A percentile compares a stretch with the other conserved stretches of the same genome.
These are phyloP conservation scores for Galemys pyrenaicus DNA, from an alignment of 2,113 vertebrate genomes.

Conservation along the genomic window DNA sequence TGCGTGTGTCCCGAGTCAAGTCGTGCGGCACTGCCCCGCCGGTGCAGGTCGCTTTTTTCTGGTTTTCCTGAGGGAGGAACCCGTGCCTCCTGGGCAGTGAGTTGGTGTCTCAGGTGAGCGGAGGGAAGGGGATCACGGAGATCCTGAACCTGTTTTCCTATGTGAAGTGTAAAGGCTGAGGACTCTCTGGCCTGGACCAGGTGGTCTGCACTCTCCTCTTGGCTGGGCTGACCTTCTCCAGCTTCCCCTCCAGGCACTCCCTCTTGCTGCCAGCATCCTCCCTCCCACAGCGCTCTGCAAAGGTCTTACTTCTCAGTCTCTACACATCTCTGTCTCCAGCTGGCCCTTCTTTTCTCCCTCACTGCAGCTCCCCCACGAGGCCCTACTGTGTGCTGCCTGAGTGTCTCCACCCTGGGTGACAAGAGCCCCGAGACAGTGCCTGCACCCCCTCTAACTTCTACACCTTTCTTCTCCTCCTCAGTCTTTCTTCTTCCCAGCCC, in stretches of 20 bases:
- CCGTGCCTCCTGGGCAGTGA: neutral
- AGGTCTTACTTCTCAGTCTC: neutral
- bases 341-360: neutral
- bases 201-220: neutral
- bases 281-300: neutral
- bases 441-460: neutral
- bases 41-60: neutral
- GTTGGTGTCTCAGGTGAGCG: no score
- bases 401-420: neutral
- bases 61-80: neutral
- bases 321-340: neutral
- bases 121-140: neutral
- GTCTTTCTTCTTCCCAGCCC: neutral
- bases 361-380: neutral
- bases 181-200: neutral
- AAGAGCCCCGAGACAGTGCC: neutral
- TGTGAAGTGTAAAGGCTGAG: neutral
- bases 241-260: rapidly evolving
- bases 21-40: neutral
- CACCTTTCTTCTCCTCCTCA: neutral
- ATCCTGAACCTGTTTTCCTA: neutral
- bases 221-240: no score
- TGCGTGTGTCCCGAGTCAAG: neutral
- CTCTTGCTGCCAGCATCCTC: neutral
- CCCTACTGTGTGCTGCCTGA: neutral